Evolutionary conservation across 2,888 invertebrate genomes (phyloP).

Genomic region (Notocelia uddmanniana): DNA sequence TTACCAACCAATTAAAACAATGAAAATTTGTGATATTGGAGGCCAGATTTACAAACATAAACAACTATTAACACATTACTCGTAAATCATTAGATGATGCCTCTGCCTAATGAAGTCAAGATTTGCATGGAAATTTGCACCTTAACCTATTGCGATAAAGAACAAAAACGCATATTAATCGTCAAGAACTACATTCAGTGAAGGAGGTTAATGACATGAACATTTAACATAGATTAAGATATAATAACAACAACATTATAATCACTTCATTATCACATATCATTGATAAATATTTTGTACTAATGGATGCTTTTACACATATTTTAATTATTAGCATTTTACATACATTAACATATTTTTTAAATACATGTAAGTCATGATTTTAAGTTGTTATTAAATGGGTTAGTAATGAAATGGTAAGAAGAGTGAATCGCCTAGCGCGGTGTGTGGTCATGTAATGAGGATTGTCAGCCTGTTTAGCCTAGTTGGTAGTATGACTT

Average conservation of each 20-base stretch:
- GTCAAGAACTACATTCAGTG: background rate
- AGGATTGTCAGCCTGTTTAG: no score
- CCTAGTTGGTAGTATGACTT: no score
- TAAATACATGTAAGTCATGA: no score
- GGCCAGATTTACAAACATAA: constrained; percentile 1
- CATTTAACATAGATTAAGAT: constrained; percentile 15
- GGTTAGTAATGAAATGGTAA: no score
- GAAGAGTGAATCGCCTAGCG: no score
- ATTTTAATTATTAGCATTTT: no score
- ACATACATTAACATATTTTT: background rate
- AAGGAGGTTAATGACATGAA: constrained; percentile 21
- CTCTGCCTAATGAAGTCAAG: background rate
- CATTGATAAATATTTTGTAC: constrained; percentile 6
- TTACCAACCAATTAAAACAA: background rate
- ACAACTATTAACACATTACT: background rate
- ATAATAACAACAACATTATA: constrained; percentile 21
- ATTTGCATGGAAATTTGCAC: background rate
- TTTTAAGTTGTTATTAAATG: no score
- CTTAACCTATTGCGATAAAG: background rate
- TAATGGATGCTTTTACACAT: background rate
- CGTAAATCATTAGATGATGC: background rate
- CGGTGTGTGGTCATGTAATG: no score
- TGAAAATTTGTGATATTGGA: background rate
- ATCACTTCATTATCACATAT: constrained; percentile 11
- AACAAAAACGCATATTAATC: background rate